A percentile compares a stretch with the other conserved stretches of the same genome.
phyloP scores from a whole-genome alignment of 1,140 invertebrate species.

The Varroa destructor region DNA sequence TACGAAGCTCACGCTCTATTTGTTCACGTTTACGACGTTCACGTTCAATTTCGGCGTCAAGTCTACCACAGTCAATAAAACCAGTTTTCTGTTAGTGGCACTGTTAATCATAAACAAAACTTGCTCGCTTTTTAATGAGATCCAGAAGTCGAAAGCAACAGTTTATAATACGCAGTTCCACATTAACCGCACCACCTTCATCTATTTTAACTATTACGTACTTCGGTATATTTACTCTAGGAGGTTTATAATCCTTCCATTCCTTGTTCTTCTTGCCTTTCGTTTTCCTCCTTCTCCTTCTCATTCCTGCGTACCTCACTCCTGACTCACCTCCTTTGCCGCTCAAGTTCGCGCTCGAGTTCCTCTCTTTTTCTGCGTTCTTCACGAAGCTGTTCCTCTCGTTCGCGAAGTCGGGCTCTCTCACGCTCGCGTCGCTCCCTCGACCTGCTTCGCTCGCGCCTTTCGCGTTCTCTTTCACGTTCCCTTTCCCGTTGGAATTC shows the following conservation, averaged over 20 bases:
- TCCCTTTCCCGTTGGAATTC: too few relatives aligned
- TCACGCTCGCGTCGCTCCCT: slow-evolving; percentile 9
- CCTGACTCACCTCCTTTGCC: slow-evolving; percentile 14
- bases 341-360: slow-evolving; percentile 16
- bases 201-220: too few relatives aligned
- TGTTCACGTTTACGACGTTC: slow-evolving; percentile 22
- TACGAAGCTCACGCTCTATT: neutral
- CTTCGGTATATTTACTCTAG: too few relatives aligned
- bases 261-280: too few relatives aligned
- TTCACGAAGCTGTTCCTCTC: neutral
- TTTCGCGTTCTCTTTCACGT: neutral
- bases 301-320: neutral
- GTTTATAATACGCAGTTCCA: too few relatives aligned
- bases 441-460: slow-evolving; percentile 9
- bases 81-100: too few relatives aligned
- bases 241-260: too few relatives aligned
- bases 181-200: too few relatives aligned
- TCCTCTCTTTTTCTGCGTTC: slow-evolving; percentile 2
- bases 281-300: too few relatives aligned
- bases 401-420: neutral
- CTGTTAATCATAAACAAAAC: too few relatives aligned
- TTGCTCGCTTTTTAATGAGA: too few relatives aligned
- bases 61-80: neutral
- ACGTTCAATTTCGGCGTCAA: slow-evolving; percentile 14
- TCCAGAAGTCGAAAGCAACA: too few relatives aligned